phyloP scores from a whole-genome alignment of 2,113 vertebrate species.

The Globicephala melas region DNA sequence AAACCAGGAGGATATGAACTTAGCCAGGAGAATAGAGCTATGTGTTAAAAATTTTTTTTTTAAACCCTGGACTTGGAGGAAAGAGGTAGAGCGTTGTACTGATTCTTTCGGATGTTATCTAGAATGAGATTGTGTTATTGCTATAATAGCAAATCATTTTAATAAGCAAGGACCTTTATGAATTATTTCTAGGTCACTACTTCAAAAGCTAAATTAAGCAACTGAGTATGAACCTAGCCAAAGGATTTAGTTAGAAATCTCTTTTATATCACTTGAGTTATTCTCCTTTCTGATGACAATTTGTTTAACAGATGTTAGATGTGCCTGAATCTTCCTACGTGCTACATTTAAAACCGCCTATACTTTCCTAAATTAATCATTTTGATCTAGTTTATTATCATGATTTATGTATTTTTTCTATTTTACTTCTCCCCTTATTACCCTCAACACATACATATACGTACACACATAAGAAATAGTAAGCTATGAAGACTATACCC shows the following conservation, averaged over 20 bases:
- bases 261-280: neutral
- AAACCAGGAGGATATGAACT: slow-evolving; percentile 62
- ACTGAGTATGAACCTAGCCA: neutral
- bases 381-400: neutral
- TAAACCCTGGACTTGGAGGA: neutral
- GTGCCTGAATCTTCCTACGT: neutral
- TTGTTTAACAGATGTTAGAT: neutral
- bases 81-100: neutral
- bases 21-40: slow-evolving; percentile 52
- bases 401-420: neutral
- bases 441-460: neutral
- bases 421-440: neutral
- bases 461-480: neutral
- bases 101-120: slow-evolving; percentile 37
- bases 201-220: slow-evolving; percentile 1
- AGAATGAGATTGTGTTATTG: slow-evolving; percentile 6
- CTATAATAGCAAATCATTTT: slow-evolving; percentile 53
- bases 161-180: slow-evolving; percentile 54
- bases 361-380: neutral
- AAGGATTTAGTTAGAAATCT: slow-evolving; percentile 17
- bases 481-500: neutral
- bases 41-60: neutral
- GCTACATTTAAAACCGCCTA: neutral
- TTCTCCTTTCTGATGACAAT: neutral
- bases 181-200: slow-evolving; percentile 51